Base-by-base conservation (phyloP, 2,113 vertebrate species). In the Aspidoscelis tigris region DNA sequence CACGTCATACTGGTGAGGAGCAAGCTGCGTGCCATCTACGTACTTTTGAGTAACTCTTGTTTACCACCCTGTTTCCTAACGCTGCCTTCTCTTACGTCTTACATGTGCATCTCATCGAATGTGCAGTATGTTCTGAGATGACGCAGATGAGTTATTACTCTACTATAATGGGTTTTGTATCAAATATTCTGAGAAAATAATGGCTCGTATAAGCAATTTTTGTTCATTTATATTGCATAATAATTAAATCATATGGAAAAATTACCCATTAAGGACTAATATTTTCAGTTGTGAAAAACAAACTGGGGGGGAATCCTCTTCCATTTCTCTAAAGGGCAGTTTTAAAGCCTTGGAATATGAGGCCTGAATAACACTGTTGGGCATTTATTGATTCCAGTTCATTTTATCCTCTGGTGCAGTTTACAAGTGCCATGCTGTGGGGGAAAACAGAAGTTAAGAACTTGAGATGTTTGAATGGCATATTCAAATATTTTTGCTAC, bases 401-500 rank as follows among this genome's bases (percentile, higher is more conserved):
- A 53, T 84, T 89, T 93, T 88, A 20, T 80, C 18, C 84, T 90
- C 88, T 77, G 88, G 83, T 86, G 47, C 50, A 85, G 87, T 91
- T 92, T 66, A 80, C 88, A 90, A 88, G 88, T 92, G 90, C 92
- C 84, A 0, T 87, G 90, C 91, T 92, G 89, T 6, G 75, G 88
- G 69, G 81, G 81, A 76, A 86, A 33, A 90, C 80, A 88, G 81
- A 92, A 85, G 87, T 86, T 22, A 72, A 86, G 85, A 88, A 81
- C 86, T 88, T 85, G 24, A 58, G 90, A 93, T 89, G 90, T 81
- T 92, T 76, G 90, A 94, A 89, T 89, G 80, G 90, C 93, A 87
- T 92, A 93, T 93, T 94, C 89, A 92, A 89, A 87, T 92, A 87
- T 71, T 93, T 94, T 93, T 89, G 89, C 91, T 93, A 93, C 95